Conservation (phyloP, 2,113 vertebrate species). For the Lamprotornis superbus region DNA sequence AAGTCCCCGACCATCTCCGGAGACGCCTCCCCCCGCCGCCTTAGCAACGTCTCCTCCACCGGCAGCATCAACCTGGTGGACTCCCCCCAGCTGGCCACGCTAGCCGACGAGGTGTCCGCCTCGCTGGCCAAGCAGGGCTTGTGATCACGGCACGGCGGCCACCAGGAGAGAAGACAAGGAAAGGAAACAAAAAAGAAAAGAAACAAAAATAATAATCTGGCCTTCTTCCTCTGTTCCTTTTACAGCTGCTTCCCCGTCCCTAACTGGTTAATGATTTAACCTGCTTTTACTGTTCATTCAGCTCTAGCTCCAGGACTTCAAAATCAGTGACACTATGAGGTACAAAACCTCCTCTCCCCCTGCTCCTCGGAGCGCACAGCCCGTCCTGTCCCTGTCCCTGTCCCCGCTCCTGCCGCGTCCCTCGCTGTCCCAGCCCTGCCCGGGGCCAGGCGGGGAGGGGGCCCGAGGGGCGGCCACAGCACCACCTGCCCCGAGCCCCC, state of each 20-base stretch:
- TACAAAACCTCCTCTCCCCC: constrained; percentile 67
- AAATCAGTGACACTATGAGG: constrained; percentile 67
- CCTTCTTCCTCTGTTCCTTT: constrained; percentile 79
- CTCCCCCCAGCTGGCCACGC: constrained; percentile 93
- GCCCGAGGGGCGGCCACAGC: neutral
- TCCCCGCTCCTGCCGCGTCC: neutral
- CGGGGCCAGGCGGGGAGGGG: neutral
- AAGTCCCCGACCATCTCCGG: constrained; percentile 83
- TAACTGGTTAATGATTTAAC: constrained; percentile 59
- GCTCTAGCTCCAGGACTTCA: constrained; percentile 72
- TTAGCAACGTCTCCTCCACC: constrained; percentile 95
- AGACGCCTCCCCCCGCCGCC: constrained; percentile 90
- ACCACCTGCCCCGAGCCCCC: neutral
- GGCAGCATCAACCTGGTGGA: constrained; percentile 97
- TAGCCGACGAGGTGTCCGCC: constrained; percentile 95
- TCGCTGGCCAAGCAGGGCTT: constrained; percentile 98
- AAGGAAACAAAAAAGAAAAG: constrained; percentile 33
- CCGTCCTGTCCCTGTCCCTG: neutral
- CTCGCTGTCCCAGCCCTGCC: neutral
- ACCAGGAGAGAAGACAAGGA: constrained; percentile 40
- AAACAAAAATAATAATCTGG: constrained; percentile 71
- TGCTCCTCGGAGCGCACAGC: constrained; percentile 49
- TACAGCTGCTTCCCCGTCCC: constrained; percentile 73
- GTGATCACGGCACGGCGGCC: constrained; percentile 77
- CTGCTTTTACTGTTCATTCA: constrained; percentile 70